Conservation (phyloP, 2,113 vertebrate species). For the Apteryx mantelli region DNA sequence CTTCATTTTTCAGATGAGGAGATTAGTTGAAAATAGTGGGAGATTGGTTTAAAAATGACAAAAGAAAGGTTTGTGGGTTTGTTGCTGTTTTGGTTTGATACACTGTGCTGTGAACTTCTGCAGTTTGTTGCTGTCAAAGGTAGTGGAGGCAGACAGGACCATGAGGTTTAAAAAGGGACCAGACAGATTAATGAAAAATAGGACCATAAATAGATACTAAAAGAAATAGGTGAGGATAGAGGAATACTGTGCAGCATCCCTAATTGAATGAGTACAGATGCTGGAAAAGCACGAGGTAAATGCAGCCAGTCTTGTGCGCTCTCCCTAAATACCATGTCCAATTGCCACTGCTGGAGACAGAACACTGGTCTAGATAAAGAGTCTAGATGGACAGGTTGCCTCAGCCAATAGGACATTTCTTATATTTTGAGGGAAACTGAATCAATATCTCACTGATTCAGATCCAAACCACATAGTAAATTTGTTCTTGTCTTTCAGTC, state of each 20-base stretch:
- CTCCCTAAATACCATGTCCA: background rate
- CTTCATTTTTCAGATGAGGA: background rate
- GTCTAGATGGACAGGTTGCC: background rate
- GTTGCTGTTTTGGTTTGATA: background rate
- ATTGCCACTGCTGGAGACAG: background rate
- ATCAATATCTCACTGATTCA: background rate
- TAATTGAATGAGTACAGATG: background rate
- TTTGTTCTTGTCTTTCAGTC: background rate
- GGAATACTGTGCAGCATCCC: fast-evolving
- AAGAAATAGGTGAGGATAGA: background rate
- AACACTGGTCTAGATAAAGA: background rate
- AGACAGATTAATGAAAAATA: background rate
- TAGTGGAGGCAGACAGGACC: background rate
- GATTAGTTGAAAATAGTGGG: background rate
- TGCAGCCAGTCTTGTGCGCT: background rate
- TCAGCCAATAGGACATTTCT: background rate
- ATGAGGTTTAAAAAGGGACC: background rate
- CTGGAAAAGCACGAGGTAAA: background rate
- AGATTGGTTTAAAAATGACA: background rate
- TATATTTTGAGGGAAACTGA: constrained; percentile 2
- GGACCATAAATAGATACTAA: background rate
- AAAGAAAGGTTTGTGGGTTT: background rate
- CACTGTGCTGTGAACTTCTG: background rate
- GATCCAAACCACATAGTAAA: constrained; percentile 37
- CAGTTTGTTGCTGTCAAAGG: background rate